phyloP scores from a whole-genome alignment of 2,113 vertebrate species.

The Gasterosteus aculeatus region DNA sequence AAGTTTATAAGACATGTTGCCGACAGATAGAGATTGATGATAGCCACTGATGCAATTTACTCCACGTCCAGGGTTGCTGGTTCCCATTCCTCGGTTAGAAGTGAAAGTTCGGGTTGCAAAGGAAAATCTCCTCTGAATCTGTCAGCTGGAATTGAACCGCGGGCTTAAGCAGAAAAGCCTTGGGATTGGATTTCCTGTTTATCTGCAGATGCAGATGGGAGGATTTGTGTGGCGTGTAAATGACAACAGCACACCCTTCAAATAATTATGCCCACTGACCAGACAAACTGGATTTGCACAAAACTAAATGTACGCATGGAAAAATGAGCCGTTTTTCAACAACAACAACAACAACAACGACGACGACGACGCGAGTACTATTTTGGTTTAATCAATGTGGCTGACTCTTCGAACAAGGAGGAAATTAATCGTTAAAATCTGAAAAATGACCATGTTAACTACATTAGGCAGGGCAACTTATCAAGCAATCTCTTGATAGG shows the following conservation, averaged over 20 bases:
- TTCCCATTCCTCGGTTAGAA: constrained; percentile 63
- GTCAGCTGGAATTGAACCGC: constrained; percentile 57
- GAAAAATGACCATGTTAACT: constrained; percentile 74
- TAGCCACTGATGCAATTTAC: constrained; percentile 77
- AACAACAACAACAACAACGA: background rate
- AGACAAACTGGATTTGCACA: background rate
- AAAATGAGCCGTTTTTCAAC: background rate
- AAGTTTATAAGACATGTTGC: constrained; percentile 64
- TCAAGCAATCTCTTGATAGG: constrained; percentile 77
- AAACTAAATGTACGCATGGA: background rate
- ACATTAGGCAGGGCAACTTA: constrained; percentile 74
- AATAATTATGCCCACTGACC: constrained; percentile 28
- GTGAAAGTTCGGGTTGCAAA: constrained; percentile 57
- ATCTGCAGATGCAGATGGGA: constrained; percentile 69
- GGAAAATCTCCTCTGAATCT: constrained; percentile 68
- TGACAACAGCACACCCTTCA: constrained; percentile 27
- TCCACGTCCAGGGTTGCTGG: constrained; percentile 66
- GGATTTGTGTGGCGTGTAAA: constrained; percentile 26
- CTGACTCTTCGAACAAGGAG: constrained; percentile 19
- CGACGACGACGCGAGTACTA: constrained; percentile 14
- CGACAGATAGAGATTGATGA: constrained; percentile 75
- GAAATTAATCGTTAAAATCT: constrained; percentile 62
- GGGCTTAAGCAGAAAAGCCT: constrained; percentile 48
- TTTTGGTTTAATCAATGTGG: constrained; percentile 27
- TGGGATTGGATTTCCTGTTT: constrained; percentile 60